Percentiles rank a stretch among this genome's conserved stretches.
These are phyloP conservation scores for Cerastis leucographa DNA, from an alignment of 2,888 invertebrate species.

Conservation along the genomic window DNA sequence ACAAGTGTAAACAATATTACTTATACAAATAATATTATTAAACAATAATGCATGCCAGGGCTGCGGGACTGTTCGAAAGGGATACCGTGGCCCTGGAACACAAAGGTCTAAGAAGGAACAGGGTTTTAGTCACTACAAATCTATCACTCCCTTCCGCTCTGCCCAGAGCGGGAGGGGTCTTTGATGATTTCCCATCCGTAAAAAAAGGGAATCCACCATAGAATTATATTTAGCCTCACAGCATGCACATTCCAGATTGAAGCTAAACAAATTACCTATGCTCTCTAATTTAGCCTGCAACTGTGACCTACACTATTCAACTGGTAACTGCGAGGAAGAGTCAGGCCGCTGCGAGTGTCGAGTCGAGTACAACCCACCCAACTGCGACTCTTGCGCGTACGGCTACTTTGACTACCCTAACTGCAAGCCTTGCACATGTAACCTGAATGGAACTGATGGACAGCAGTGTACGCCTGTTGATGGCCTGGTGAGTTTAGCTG, in stretches of 20 bases:
- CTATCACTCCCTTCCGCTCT: too few species aligned
- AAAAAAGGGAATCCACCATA: too few species aligned
- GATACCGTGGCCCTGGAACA: too few species aligned
- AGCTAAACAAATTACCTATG: neutral
- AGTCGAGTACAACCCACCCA: slow-evolving; percentile 94
- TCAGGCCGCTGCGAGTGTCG: slow-evolving; percentile 97
- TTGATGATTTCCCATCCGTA: too few species aligned
- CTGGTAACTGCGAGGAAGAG: slow-evolving; percentile 98
- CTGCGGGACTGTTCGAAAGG: too few species aligned
- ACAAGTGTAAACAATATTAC: neutral
- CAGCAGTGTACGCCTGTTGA: slow-evolving; percentile 96
- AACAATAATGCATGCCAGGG: too few species aligned
- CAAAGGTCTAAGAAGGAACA: too few species aligned
- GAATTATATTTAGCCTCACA: neutral
- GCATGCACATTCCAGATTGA: neutral
- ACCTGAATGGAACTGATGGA: slow-evolving; percentile 96
- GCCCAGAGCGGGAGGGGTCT: too few species aligned
- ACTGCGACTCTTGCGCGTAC: slow-evolving; percentile 96
- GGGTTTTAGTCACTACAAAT: too few species aligned
- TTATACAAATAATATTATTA: too few species aligned
- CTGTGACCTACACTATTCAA: slow-evolving; percentile 96
- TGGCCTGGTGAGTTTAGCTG: slow-evolving; percentile 86
- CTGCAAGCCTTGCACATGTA: slow-evolving; percentile 98
- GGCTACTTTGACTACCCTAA: slow-evolving; percentile 98
- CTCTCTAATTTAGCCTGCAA: slow-evolving; percentile 93